Evolutionary conservation across 2,888 invertebrate genomes (phyloP).

Genomic region (Catotricha subobsoleta): DNA sequence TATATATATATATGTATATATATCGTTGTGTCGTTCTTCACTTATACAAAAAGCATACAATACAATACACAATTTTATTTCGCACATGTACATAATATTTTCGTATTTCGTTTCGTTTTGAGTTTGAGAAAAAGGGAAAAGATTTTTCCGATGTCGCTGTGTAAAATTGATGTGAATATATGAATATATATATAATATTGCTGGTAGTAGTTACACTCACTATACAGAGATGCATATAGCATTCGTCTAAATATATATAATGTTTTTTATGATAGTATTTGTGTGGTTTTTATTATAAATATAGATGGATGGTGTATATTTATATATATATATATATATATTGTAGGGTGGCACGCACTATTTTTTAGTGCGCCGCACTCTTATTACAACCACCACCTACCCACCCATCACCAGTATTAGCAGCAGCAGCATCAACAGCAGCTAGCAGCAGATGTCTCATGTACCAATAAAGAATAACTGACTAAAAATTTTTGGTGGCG

Average conservation of each 20-base stretch:
- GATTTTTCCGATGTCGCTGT: background rate
- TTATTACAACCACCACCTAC: too few relatives aligned
- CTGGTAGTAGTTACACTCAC: too few relatives aligned
- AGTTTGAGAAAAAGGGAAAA: background rate
- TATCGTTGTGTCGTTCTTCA: background rate
- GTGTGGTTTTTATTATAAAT: too few relatives aligned
- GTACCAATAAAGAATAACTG: conserved; percentile 11
- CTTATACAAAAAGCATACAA: background rate
- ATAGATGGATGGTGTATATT: too few relatives aligned
- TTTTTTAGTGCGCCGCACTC: conserved; percentile 4
- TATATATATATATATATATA: background rate
- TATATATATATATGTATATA: background rate
- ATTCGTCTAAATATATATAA: too few relatives aligned
- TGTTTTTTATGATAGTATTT: too few relatives aligned
- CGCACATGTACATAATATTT: too few relatives aligned
- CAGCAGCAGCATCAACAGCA: background rate
- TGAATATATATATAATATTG: too few relatives aligned
- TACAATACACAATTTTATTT: too few relatives aligned
- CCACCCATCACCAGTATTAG: background rate
- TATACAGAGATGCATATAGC: too few relatives aligned
- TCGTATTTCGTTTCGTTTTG: background rate
- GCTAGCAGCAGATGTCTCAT: conserved; percentile 10
- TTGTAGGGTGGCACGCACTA: conserved; percentile 1
- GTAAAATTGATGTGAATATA: background rate
- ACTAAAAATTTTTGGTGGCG: conserved; percentile 4